These are phyloP conservation scores for Aphidoletes aphidimyza DNA, from an alignment of 2,888 invertebrate species.

Conservation along the genomic window DNA sequence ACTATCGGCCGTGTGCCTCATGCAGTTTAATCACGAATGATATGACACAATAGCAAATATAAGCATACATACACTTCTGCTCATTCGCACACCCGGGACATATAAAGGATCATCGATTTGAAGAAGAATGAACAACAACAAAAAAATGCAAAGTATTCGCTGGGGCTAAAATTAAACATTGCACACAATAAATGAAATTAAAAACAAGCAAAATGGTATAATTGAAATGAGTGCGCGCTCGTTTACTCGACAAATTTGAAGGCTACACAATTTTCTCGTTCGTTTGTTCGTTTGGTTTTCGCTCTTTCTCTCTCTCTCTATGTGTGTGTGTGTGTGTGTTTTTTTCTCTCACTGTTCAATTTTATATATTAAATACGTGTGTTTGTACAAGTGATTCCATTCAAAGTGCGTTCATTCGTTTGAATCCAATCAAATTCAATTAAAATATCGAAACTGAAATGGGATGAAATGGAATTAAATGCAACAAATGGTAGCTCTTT, in stretches of 20 bases:
- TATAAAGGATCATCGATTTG: too few species aligned
- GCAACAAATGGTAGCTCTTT: too few species aligned
- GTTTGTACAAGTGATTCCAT: neutral
- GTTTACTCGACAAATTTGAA: neutral
- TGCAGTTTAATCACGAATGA: too few species aligned
- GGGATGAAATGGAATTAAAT: neutral
- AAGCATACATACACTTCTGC: too few species aligned
- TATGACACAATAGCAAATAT: too few species aligned
- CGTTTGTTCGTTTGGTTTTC: neutral
- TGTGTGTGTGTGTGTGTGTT: neutral
- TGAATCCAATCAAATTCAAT: conserved; percentile 42
- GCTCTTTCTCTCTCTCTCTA: neutral
- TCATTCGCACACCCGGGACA: too few species aligned
- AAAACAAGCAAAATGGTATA: neutral
- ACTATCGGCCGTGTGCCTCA: too few species aligned
- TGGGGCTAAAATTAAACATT: too few species aligned
- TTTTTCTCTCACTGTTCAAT: neutral
- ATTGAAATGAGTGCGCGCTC: neutral
- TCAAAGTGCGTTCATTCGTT: conserved; percentile 37
- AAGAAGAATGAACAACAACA: too few species aligned
- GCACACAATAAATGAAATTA: conserved; percentile 22
- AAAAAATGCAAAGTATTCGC: too few species aligned
- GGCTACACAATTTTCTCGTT: neutral
- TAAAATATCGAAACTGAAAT: conserved; percentile 11
- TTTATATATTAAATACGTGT: neutral